These are phyloP conservation scores for Hypomesus transpacificus DNA, from an alignment of 2,113 vertebrate genomes.

Conservation along the genomic window DNA sequence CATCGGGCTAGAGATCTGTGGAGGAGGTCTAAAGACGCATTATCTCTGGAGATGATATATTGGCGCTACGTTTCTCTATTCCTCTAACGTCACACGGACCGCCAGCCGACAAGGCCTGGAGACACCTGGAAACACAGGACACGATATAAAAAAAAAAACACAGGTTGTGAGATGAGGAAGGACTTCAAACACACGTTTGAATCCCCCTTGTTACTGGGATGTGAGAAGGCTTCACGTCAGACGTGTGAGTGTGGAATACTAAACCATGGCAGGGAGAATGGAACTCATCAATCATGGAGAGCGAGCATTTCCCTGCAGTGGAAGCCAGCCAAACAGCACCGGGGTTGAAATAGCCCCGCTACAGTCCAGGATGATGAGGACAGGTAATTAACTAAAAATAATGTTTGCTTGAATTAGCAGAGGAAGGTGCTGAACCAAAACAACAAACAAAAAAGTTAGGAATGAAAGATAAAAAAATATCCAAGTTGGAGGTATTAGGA, in stretches of 20 bases:
- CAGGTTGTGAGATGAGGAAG: slow-evolving; percentile 27
- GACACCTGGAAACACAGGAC: not conserved
- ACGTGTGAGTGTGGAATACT: slow-evolving; percentile 42
- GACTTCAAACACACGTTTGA: slow-evolving; percentile 47
- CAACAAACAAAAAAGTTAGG: slow-evolving; percentile 12
- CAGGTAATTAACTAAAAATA: slow-evolving; percentile 63
- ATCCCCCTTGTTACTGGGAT: slow-evolving; percentile 43
- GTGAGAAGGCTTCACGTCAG: slow-evolving; percentile 39
- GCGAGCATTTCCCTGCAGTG: slow-evolving; percentile 47
- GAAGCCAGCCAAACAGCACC: slow-evolving; percentile 50
- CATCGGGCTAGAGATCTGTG: slow-evolving; percentile 11
- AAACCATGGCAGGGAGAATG: slow-evolving; percentile 43
- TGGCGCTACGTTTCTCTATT: not conserved
- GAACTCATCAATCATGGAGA: slow-evolving; percentile 63
- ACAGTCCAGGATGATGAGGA: slow-evolving; percentile 27
- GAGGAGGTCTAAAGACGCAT: not conserved
- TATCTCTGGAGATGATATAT: too few species aligned
- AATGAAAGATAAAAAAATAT: not conserved
- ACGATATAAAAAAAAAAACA: slow-evolving; percentile 14
- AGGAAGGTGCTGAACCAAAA: slow-evolving; percentile 31
- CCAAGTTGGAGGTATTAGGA: too few species aligned
- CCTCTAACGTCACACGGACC: not conserved
- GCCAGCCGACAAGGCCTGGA: slow-evolving; percentile 8
- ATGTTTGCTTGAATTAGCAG: slow-evolving; percentile 47
- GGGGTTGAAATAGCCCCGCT: slow-evolving; percentile 30